A percentile compares a stretch with the other conserved stretches of the same genome.
These are phyloP conservation scores for Mythimna ferrago DNA, from an alignment of 2,888 invertebrate species.

Conservation along the genomic window DNA sequence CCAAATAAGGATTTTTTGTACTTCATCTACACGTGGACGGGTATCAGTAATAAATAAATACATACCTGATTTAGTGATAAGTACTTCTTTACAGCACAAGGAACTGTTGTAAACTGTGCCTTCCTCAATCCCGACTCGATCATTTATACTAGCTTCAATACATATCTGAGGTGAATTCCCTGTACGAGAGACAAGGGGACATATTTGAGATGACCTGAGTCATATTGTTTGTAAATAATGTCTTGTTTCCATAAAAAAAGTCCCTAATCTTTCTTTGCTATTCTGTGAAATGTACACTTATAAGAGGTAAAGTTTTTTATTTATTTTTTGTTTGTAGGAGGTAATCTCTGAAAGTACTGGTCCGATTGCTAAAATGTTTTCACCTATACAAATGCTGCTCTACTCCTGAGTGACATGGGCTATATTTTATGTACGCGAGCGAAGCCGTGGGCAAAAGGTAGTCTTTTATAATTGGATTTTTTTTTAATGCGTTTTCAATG, in stretches of 20 bases:
- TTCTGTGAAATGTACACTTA: not conserved
- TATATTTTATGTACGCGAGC: too few relatives aligned
- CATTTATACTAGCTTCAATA: slow-evolving; percentile 41
- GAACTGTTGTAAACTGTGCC: slow-evolving; percentile 30
- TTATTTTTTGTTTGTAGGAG: too few relatives aligned
- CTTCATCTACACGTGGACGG: not conserved
- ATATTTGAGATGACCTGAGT: slow-evolving; percentile 9
- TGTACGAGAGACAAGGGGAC: slow-evolving; percentile 23
- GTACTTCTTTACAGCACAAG: slow-evolving; percentile 20
- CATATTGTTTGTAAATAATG: slow-evolving; percentile 30
- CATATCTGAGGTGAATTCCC: slow-evolving; percentile 50
- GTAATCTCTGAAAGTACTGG: too few relatives aligned
- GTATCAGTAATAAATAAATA: not conserved
- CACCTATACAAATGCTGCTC: too few relatives aligned
- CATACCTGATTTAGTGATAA: slow-evolving; percentile 13
- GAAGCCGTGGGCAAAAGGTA: too few relatives aligned
- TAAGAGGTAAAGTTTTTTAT: slow-evolving; percentile 8
- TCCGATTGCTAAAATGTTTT: too few relatives aligned
- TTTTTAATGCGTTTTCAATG: too few relatives aligned
- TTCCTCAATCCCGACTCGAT: not conserved
- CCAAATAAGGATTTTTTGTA: not conserved
- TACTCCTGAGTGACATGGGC: too few relatives aligned
- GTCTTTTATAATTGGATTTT: too few relatives aligned
- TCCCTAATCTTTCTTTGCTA: not conserved
- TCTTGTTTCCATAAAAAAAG: too few relatives aligned